Percentiles rank a stretch among this genome's conserved stretches.
Evolutionary conservation across 2,113 vertebrate species (phyloP).

Genomic region (Callipepla californica): DNA sequence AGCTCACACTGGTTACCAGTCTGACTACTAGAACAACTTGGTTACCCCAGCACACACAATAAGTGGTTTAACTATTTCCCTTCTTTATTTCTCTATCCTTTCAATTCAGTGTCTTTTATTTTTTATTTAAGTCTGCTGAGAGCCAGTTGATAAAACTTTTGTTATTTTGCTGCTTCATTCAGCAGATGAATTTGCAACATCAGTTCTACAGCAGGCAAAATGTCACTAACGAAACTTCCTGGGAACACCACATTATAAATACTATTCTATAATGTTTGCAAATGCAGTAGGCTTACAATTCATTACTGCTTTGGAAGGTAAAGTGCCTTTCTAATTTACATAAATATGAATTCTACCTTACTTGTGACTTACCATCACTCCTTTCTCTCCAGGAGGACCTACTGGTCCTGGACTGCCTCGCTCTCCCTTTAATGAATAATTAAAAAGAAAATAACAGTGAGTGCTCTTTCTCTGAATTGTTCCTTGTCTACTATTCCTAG

Average conservation of each 20-base stretch:
- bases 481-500: background rate
- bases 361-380: slow-evolving; percentile 84
- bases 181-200: background rate
- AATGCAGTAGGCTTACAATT: background rate
- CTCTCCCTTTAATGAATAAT: slow-evolving; percentile 85
- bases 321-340: background rate
- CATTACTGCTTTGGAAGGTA: background rate
- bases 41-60: background rate
- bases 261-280: background rate
- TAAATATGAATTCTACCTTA: background rate
- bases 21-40: background rate
- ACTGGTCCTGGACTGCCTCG: slow-evolving; percentile 90
- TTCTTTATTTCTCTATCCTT: background rate
- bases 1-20: background rate
- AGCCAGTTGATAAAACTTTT: background rate
- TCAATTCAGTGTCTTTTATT: background rate
- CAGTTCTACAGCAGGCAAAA: background rate
- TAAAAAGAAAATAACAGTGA: background rate
- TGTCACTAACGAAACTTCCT: background rate
- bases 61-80: background rate
- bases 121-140: background rate
- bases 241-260: background rate
- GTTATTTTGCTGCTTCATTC: background rate
- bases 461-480: background rate
- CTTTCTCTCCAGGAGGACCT: slow-evolving; percentile 92